Evolutionary conservation across 2,888 invertebrate genomes (phyloP).

Genomic region (Leptothorax acervorum): DNA sequence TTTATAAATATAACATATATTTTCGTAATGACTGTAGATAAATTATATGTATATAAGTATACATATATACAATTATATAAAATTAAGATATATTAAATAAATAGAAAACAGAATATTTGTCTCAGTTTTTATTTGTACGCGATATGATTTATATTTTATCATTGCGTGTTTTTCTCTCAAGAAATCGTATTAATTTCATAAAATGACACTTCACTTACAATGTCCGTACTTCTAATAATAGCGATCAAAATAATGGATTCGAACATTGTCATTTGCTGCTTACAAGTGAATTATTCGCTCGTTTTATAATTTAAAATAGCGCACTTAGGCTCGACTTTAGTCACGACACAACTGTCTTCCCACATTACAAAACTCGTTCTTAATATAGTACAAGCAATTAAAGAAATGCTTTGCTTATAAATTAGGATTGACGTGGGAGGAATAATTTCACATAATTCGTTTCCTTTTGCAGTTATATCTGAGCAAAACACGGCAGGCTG

Average conservation of each 20-base stretch:
- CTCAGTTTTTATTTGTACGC: neutral
- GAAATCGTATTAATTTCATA: neutral
- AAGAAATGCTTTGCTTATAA: constrained; percentile 50
- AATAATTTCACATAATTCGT: constrained; percentile 53
- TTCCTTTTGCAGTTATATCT: constrained; percentile 80
- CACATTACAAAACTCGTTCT: constrained; percentile 30
- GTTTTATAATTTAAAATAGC: constrained; percentile 26
- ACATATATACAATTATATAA: neutral
- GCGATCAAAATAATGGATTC: constrained; percentile 33
- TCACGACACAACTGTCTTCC: constrained; percentile 49
- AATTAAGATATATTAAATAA: neutral
- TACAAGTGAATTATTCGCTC: constrained; percentile 27
- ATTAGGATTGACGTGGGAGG: constrained; percentile 54
- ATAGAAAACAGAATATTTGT: neutral
- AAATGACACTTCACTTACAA: neutral
- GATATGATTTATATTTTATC: neutral
- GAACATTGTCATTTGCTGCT: constrained; percentile 18
- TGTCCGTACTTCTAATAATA: neutral
- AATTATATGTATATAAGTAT: neutral
- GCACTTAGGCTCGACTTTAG: constrained; percentile 28
- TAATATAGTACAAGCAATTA: constrained; percentile 49
- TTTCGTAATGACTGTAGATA: neutral
- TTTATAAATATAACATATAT: neutral
- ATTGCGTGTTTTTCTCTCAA: neutral
- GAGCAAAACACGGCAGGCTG: constrained; percentile 81